Evolutionary conservation across 2,797 vertebrate genomes (phyloP).

Genomic region (Heterohyrax brucei): DNA sequence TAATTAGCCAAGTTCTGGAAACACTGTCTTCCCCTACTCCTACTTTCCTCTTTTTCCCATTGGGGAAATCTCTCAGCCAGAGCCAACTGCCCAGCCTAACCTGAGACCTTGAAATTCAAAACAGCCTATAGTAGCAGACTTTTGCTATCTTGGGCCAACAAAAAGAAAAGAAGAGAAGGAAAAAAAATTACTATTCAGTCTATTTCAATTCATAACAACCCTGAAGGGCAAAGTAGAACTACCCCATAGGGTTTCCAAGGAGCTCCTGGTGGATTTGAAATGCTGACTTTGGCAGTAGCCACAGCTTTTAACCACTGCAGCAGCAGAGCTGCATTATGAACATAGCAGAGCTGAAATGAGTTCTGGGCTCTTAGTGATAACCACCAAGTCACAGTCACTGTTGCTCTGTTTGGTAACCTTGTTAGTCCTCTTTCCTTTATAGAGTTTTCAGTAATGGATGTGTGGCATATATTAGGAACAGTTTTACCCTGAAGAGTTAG

Average conservation of each 20-base stretch:
- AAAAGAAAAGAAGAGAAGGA: too few species aligned
- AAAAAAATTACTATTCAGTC: too few species aligned
- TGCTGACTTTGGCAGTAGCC: too few species aligned
- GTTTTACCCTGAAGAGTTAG: neutral
- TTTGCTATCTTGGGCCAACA: neutral
- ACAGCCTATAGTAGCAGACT: neutral
- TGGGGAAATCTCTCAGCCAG: neutral
- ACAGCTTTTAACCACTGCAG: too few species aligned
- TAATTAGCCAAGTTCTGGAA: conserved; percentile 16
- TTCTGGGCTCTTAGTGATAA: neutral
- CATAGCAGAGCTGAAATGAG: neutral
- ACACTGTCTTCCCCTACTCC: neutral
- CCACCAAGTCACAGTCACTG: neutral
- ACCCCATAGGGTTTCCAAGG: too few species aligned
- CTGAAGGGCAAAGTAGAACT: too few species aligned
- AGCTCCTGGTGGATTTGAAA: too few species aligned
- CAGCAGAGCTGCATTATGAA: too few species aligned
- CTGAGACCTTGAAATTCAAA: neutral
- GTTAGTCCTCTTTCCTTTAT: neutral
- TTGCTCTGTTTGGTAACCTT: neutral
- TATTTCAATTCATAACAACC: too few species aligned
- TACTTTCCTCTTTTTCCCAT: neutral
- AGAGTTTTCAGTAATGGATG: neutral
- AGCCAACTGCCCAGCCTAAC: neutral
- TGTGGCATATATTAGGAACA: neutral